Conservation (phyloP, 1,140 invertebrate species). For the Archivesica marissinica region DNA sequence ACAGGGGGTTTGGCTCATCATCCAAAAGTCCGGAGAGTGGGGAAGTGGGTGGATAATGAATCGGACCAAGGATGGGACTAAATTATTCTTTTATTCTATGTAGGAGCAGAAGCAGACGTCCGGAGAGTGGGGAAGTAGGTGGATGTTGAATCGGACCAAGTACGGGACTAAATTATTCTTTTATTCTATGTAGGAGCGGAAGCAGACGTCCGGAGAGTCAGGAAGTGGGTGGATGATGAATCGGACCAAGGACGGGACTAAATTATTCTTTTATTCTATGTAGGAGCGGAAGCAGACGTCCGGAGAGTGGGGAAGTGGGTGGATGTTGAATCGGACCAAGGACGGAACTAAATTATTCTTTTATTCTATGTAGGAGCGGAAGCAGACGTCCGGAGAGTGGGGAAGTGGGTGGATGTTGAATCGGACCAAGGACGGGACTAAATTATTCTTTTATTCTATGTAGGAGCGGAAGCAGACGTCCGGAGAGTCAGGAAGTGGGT, state of each 20-base stretch:
- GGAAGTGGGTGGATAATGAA: too few species aligned
- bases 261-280: slow-evolving; percentile 81
- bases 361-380: slow-evolving; percentile 29
- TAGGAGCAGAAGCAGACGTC: too few species aligned
- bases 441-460: background rate
- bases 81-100: too few species aligned
- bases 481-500: slow-evolving; percentile 81
- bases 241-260: slow-evolving; percentile 78
- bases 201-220: slow-evolving; percentile 70
- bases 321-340: slow-evolving; percentile 82
- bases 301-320: slow-evolving; percentile 81
- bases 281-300: slow-evolving; percentile 16
- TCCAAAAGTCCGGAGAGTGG: too few species aligned
- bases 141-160: too few species aligned
- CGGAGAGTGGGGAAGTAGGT: too few species aligned
- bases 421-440: slow-evolving; percentile 78
- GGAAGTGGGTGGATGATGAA: slow-evolving; percentile 84
- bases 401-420: slow-evolving; percentile 84
- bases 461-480: slow-evolving; percentile 32
- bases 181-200: slow-evolving; percentile 29
- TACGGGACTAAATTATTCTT: too few species aligned
- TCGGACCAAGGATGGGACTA: too few species aligned
- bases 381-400: slow-evolving; percentile 70
- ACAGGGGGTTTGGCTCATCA: too few species aligned
- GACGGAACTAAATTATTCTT: slow-evolving; percentile 80